Evolutionary conservation across 92 coral and sea anemone genomes (phyloP), one percentile per base, ranked within the genome.

Genomic region (Paragorgia papillata): DNA sequence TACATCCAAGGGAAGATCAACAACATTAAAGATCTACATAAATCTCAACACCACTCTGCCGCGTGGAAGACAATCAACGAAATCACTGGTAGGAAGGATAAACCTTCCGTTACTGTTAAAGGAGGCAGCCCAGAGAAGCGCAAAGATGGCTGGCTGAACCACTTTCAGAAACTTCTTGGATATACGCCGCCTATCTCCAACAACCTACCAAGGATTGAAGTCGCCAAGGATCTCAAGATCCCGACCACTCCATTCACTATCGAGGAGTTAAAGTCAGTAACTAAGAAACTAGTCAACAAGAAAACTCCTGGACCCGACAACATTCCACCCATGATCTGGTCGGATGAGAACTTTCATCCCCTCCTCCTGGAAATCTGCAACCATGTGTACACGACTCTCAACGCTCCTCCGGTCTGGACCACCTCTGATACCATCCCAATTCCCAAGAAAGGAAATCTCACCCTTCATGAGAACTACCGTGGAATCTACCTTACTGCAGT

Each of bases 291-390:
- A 30, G 80, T 34, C 5, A 57, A 39, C 28, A 74, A 74, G 18
- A 74, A 74, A 28, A 34, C 67, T 46, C 67, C 67, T 17, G 67
- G 67, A 1, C 80, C 53, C 6, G 80, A 57, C 31, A 57, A 74
- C 80, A 74, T n/a, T 56, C 67, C 55, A 55, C 18, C 51, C 5
- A 74, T 74, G 53, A n/a, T 74, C 50, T 74, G 60, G 53, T 49
- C 49, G 53, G 63, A 73, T 40, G 44, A 8, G 2, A n/a, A 29
- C 20, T 51, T 51, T 40, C 46, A 73, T 26, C 63, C 63, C 29
- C 8, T 27, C 9, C 49, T 54, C 22, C 79, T 29, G 37, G 44
- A 73, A 34, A 17, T 73, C 43, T 73, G 65, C 79, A 68, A 68
- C 62, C 10, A 53, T 22, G 43, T 51, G 30, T 53, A 49, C 40